These are phyloP conservation scores for Botrylloides violaceus DNA, from an alignment of 23 tunicate genomes.

Conservation along the genomic window DNA sequence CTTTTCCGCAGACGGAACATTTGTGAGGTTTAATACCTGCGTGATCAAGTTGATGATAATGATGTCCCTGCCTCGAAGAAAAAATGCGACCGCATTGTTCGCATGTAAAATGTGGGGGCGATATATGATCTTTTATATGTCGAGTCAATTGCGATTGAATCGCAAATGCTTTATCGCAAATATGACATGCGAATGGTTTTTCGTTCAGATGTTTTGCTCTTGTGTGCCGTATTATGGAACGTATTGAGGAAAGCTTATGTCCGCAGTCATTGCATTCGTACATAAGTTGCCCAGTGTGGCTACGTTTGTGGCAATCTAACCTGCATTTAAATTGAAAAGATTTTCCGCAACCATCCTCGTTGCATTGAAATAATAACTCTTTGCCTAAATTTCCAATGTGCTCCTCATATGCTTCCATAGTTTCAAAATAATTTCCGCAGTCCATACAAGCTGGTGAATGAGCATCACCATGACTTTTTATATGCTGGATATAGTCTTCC, in stretches of 20 bases:
- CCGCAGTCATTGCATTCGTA: constrained; percentile 28
- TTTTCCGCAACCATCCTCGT: constrained; percentile 15
- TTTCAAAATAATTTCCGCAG: constrained; percentile 39
- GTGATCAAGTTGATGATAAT: constrained; percentile 32
- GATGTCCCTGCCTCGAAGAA: constrained; percentile 20
- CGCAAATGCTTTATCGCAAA: constrained; percentile 28
- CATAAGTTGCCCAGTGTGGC: constrained; percentile 18
- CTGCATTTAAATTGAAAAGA: constrained; percentile 30
- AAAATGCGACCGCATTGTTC: constrained; percentile 23
- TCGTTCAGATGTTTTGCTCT: constrained; percentile 26
- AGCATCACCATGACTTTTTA: constrained; percentile 14
- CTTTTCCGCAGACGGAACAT: constrained; percentile 29
- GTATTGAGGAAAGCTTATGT: constrained; percentile 14
- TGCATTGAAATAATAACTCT: constrained; percentile 17
- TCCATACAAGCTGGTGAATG: constrained; percentile 35
- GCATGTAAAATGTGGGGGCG: constrained; percentile 27
- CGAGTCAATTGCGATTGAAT: constrained; percentile 15
- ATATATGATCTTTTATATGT: constrained; percentile 25
- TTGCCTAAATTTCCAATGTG: constrained; percentile 29
- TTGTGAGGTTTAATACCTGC: constrained; percentile 29
- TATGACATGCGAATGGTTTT: constrained; percentile 17
- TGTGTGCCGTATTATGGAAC: constrained; percentile 25
- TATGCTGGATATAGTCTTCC: constrained; percentile 23
- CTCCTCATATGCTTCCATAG: constrained; percentile 25
- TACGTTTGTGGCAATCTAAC: constrained; percentile 30